Evolutionary conservation across 2,113 vertebrate species (phyloP), one percentile per base, ranked within the genome.

Genomic region (Ptilorrhoa leucosticta): DNA sequence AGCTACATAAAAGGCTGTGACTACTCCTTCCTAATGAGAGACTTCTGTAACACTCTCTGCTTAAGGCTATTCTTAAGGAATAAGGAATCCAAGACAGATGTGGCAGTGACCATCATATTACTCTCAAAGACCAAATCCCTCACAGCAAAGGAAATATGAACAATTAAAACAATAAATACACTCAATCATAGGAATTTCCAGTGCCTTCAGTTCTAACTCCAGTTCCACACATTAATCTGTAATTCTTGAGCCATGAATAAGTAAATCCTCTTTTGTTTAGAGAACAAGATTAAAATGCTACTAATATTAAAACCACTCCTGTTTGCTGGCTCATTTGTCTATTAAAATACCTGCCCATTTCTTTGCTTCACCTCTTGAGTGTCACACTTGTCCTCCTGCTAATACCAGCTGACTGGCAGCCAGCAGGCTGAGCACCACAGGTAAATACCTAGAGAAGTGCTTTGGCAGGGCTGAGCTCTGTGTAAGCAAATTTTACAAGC

Each of bases 81-180:
- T 33, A 58, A 47, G 31, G 75, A 95, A 96, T 96, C 79, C 88
- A 93, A 95, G 88, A 96, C 93, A 96, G 92, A 97, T 93, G 95
- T 92, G 85, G 68, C 85, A 94, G 47, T 75, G 90, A 86, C 92
- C 88, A 75, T 94, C 71, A 71, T 35, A 58, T 66, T 96, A 70
- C 84, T 94, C 93, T 92, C 76, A 92, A 93, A 96, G 51, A 75
- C 64, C 56, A 90, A 91, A 94, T 73, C 82, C 85, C 88, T 88
- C 92, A 93, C 92, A 97, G 92, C 51, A 66, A 86, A 93, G 93
- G 90, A 96, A 94, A 96, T 93, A 90, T 26, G 70, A 91, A 91
- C 94, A 94, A 95, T 93, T 94, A 93, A 90, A 96, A 91, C 87
- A 96, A 96, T 94, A 95, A 90, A 96, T 89, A 89, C 64, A 75